phyloP scores from a whole-genome alignment of 2,888 invertebrate species.

The Mesodorylaimus sp. region DNA sequence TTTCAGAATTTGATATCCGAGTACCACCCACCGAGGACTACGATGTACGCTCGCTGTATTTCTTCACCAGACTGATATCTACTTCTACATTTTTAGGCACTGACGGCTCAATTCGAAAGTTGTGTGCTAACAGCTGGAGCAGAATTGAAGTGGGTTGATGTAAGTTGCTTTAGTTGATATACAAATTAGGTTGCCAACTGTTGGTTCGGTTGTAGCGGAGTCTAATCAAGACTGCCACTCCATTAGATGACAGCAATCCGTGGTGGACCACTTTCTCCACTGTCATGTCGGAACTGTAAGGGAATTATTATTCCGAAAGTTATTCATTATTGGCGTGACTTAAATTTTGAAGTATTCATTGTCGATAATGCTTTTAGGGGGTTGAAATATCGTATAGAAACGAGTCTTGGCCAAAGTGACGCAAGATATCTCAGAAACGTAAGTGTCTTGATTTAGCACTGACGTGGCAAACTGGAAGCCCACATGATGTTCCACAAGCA shows the following conservation, averaged over 20 bases:
- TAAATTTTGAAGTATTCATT: too few species aligned
- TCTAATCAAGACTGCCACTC: constrained; percentile 25
- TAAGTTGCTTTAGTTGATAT: neutral
- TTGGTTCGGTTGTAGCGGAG: too few species aligned
- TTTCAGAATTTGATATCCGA: constrained; percentile 28
- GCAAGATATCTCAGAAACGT: constrained; percentile 57
- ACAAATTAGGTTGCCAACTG: too few species aligned
- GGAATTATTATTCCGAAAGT: too few species aligned
- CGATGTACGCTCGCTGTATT: constrained; percentile 8
- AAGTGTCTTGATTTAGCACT: too few species aligned
- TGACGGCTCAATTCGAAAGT: neutral
- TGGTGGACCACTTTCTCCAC: constrained; percentile 36
- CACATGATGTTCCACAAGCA: too few species aligned
- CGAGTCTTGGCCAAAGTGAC: constrained; percentile 79
- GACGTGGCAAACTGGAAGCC: too few species aligned
- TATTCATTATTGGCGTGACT: too few species aligned
- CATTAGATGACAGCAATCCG: constrained; percentile 24
- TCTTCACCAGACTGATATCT: neutral
- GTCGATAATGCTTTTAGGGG: constrained; percentile 46
- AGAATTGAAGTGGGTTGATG: neutral
- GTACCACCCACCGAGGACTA: constrained; percentile 28
- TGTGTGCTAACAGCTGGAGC: neutral
- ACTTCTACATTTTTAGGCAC: neutral
- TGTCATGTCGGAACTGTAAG: constrained; percentile 36
- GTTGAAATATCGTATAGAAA: constrained; percentile 47